phyloP scores from a whole-genome alignment of 2,797 vertebrate genomes.

The Sebastolobus altivelis region DNA sequence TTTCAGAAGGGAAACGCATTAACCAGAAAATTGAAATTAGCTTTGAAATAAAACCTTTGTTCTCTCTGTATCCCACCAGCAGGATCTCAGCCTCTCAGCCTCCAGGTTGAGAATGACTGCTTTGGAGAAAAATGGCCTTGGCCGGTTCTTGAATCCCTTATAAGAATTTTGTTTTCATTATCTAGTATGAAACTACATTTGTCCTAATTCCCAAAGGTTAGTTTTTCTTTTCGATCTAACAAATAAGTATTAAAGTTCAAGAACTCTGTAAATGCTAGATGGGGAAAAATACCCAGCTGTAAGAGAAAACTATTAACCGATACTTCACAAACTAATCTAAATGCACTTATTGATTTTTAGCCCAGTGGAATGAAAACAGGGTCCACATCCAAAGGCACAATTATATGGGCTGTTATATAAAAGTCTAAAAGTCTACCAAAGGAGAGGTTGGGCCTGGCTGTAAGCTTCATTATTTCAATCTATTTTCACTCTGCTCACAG shows the following conservation, averaged over 20 bases:
- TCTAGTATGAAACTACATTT: constrained; percentile 21
- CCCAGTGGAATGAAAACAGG: constrained; percentile 47
- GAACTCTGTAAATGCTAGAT: constrained; percentile 38
- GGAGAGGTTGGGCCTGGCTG: constrained; percentile 7
- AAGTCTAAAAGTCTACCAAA: constrained; percentile 23
- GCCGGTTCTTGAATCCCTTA: background rate
- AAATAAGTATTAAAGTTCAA: constrained; percentile 35
- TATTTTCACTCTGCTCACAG: constrained; percentile 22
- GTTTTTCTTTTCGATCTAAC: constrained; percentile 16
- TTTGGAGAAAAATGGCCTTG: background rate
- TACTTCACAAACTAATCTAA: constrained; percentile 48
- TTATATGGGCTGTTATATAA: constrained; percentile 38
- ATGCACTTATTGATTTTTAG: constrained; percentile 61
- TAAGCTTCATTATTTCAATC: constrained; percentile 47
- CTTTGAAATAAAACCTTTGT: constrained; percentile 36
- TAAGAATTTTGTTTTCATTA: constrained; percentile 26
- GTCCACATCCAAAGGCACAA: constrained; percentile 24
- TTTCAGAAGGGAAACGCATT: constrained; percentile 19
- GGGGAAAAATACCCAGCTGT: constrained; percentile 8
- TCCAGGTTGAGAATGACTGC: constrained; percentile 4
- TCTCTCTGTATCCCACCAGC: constrained; percentile 12
- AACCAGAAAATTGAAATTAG: constrained; percentile 21
- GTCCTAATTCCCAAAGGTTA: constrained; percentile 10
- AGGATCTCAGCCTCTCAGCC: background rate
- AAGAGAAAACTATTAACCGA: constrained; percentile 34